Base-by-base conservation (phyloP, 2,888 invertebrate species). In the Sussaba pulchella region DNA sequence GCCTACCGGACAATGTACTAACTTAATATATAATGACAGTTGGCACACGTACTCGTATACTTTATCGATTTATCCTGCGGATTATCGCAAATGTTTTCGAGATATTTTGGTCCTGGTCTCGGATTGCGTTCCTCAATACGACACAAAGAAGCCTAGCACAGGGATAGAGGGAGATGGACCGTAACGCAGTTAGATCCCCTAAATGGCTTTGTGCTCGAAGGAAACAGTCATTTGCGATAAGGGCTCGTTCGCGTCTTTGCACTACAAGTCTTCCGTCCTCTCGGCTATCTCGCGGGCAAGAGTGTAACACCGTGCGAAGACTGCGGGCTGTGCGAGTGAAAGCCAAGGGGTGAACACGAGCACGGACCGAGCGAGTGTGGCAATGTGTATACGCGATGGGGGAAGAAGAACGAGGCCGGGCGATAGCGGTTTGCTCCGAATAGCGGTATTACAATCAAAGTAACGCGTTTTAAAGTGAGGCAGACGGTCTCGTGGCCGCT, bases 211-310 rank as follows among this genome's bases (percentile, higher is more conserved):
- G 89, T 88, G 85, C 89, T 88, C 85, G 85, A 82, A 88, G 91
- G 88, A 90, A 91, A 86, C 88, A 90, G 91, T 90, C 90, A 91
- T 91, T 91, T 91, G 91, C 89, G 91, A 91, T 91, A 91, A 91
- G 90, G 87, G 87, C 85, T 87, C 85, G 86, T 86, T 85, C 83
- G 84, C 83, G 85, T 86, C 87, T 87, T 87, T 84, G 84, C 64
- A 45, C 79, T 43, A 57, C 61, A 66, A 39, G 43, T 66, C 66
- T 39, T 19, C 52, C 41, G 57, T 31, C 14, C 72, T 47, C 64
- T 63, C 59, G 17, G 47, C 59, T 67, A 70, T 70, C 70, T 70
- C n/a, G n/a, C n/a, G n/a, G 43, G 12, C 21, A 8, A 14, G 43
- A 39, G 54, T 41, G 39, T 31, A 5, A 21, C 10, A n/a, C 21